Base-by-base conservation (phyloP, 2,113 vertebrate species). In the Alosa alosa region DNA sequence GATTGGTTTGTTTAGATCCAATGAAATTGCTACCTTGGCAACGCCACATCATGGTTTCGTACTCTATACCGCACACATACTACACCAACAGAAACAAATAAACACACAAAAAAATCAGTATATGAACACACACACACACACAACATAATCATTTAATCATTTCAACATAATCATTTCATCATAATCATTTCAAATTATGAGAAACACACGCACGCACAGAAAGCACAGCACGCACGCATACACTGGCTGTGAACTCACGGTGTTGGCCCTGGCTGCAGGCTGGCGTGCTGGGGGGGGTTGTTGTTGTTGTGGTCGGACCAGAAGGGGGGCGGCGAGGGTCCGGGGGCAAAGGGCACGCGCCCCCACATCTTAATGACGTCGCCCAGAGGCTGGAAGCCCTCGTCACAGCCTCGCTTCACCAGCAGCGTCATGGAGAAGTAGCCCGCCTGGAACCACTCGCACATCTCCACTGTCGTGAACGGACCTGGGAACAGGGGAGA, bases 341-440 rank as follows among this genome's bases (percentile, higher is more conserved):
- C 97, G 0, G 97, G 97, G 87, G 96, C 96, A 13, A 98, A 98
- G 91, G 97, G 97, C 88, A 98, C 97, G 0, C 97, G 96, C 68
- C 97, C 97, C 97, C 97, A 98, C 97, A 98, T 98, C 93, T 98
- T 98, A 91, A 98, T 98, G 89, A 98, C 97, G 7, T 98, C 97
- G 1, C 97, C 97, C 89, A 98, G 89, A 0, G 97, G 96, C 91
- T 98, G 97, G 91, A 98, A 98, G 87, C 97, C 97, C 94, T 98
- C 97, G 6, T 98, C 97, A 6, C 97, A 98, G 87, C 97, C 97
- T 55, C 97, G 92, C 93, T 98, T 98, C 91, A 98, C 97, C 86
- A 98, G 93, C 88, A 98, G 93, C 5, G 96, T 95, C 97, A 98
- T 98, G 88, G 96, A 96, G 92, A 98, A 98, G 89, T 98, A 98